Percentiles rank a stretch among this genome's conserved stretches.
Evolutionary conservation across 2,797 vertebrate species (phyloP).

Genomic region (Chaenodraco wilsoni): DNA sequence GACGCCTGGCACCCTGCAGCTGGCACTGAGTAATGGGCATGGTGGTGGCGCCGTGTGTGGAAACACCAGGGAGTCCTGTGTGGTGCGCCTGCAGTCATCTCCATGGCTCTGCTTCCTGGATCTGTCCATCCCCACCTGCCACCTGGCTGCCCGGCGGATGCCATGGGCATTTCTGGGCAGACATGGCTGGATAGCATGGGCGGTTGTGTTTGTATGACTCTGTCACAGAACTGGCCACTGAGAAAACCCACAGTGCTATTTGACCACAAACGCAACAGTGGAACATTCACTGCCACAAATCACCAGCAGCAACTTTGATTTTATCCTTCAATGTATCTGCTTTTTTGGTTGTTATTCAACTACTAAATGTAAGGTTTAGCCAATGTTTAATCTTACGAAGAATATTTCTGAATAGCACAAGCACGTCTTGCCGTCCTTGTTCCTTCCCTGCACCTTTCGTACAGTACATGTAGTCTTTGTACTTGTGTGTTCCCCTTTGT

Average conservation of each 20-base stretch:
- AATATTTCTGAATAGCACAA: no score
- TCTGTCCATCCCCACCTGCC: slow-evolving; percentile 75
- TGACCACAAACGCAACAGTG: slow-evolving; percentile 24
- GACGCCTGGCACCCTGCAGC: slow-evolving; percentile 75
- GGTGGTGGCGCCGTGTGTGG: slow-evolving; percentile 44
- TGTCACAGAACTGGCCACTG: slow-evolving; percentile 55
- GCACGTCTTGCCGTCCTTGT: no score
- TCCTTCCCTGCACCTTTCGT: no score
- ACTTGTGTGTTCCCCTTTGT: neutral
- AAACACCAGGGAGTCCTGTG: slow-evolving; percentile 66
- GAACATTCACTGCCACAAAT: slow-evolving; percentile 26
- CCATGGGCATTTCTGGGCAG: slow-evolving; percentile 73
- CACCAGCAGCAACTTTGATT: slow-evolving; percentile 1
- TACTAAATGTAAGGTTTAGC: neutral
- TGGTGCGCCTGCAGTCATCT: slow-evolving; percentile 72
- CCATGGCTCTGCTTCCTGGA: slow-evolving; percentile 67
- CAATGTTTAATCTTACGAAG: no score
- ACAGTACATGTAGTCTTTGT: neutral
- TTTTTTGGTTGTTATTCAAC: neutral
- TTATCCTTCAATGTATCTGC: neutral
- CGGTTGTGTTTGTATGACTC: slow-evolving; percentile 64
- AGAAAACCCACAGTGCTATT: slow-evolving; percentile 37
- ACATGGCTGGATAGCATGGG: slow-evolving; percentile 56
- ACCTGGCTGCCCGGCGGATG: slow-evolving; percentile 72
- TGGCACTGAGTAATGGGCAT: slow-evolving; percentile 76